These are phyloP conservation scores for Geotrupes spiniger DNA, from an alignment of 2,888 invertebrate genomes.

Conservation along the genomic window DNA sequence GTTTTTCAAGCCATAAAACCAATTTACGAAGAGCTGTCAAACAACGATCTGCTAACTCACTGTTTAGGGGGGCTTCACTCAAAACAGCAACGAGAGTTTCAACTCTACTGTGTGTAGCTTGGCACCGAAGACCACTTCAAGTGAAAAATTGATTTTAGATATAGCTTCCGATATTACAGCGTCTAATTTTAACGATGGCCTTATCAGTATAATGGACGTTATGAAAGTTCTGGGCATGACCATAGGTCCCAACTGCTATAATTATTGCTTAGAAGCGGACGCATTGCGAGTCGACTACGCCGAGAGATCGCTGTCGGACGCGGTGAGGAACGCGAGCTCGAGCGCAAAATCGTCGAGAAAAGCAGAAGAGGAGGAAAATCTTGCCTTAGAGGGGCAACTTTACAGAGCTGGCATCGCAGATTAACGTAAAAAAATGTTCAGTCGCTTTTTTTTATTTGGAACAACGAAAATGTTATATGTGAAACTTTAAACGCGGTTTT, in stretches of 20 bases:
- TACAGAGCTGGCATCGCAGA: constrained; percentile 19
- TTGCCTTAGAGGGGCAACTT: constrained; percentile 14
- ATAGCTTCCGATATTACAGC: constrained; percentile 14
- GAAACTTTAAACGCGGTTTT: constrained; percentile 19
- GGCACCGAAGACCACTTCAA: constrained; percentile 11
- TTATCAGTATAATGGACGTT: constrained; percentile 10
- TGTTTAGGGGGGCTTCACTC: constrained; percentile 2
- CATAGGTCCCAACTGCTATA: constrained; percentile 10
- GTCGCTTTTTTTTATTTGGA: constrained; percentile 7
- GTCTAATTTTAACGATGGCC: constrained; percentile 15
- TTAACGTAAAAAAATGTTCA: constrained; percentile 10
- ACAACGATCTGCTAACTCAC: no score
- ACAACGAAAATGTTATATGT: constrained; percentile 6
- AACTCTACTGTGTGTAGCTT: constrained; percentile 18
- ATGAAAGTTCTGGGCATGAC: constrained; percentile 15
- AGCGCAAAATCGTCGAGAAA: constrained; percentile 6
- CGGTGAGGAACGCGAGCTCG: constrained; percentile 14
- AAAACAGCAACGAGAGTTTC: constrained; percentile 10
- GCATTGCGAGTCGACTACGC: constrained; percentile 7
- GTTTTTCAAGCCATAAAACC: constrained; percentile 20
- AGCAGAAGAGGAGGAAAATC: constrained; percentile 13
- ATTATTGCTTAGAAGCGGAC: constrained; percentile 18
- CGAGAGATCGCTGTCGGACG: constrained; percentile 6
- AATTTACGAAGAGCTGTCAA: constrained; percentile 8
- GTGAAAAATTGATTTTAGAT: constrained; percentile 9